Percentiles rank a stretch among this genome's conserved stretches.
Evolutionary conservation across 2,797 vertebrate species (phyloP).

Genomic region (Geotrypetes seraphini): DNA sequence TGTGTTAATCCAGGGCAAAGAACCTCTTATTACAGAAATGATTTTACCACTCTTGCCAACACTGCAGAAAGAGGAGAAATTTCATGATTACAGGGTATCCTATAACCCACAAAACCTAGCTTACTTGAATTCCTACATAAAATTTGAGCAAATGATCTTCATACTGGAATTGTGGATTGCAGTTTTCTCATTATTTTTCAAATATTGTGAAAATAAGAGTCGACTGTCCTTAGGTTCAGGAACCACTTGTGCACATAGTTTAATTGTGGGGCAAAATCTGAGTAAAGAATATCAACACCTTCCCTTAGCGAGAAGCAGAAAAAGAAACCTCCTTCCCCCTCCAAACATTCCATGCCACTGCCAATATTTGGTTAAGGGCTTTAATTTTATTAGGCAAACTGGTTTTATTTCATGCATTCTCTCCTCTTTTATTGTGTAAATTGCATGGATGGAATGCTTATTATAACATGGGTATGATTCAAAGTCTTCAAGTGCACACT

Average conservation of each 20-base stretch:
- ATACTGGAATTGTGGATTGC: too few relatives aligned
- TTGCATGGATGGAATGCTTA: conserved; percentile 64
- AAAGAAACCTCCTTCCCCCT: conserved; percentile 42
- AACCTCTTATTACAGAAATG: too few relatives aligned
- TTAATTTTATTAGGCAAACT: conserved; percentile 66
- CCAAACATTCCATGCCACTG: conserved; percentile 57
- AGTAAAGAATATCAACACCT: conserved; percentile 44
- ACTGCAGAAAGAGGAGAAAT: too few relatives aligned
- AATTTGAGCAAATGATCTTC: too few relatives aligned
- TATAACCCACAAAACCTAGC: too few relatives aligned
- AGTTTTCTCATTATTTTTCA: too few relatives aligned
- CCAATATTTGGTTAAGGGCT: conserved; percentile 64
- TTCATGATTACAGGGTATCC: too few relatives aligned
- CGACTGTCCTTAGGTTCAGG: conserved; percentile 30
- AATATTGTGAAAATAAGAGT: too few relatives aligned
- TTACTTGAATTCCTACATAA: too few relatives aligned
- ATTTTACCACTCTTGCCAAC: too few relatives aligned
- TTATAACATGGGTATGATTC: conserved; percentile 57
- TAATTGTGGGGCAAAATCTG: conserved; percentile 34
- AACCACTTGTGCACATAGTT: conserved; percentile 38
- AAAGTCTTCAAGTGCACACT: conserved; percentile 41
- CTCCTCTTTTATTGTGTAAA: conserved; percentile 62
- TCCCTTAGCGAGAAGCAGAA: conserved; percentile 36
- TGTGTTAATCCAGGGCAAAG: too few relatives aligned
- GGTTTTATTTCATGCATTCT: conserved; percentile 58